Conservation (phyloP, 2,797 vertebrate genomes). For the Rhabdophis nuchalis region DNA sequence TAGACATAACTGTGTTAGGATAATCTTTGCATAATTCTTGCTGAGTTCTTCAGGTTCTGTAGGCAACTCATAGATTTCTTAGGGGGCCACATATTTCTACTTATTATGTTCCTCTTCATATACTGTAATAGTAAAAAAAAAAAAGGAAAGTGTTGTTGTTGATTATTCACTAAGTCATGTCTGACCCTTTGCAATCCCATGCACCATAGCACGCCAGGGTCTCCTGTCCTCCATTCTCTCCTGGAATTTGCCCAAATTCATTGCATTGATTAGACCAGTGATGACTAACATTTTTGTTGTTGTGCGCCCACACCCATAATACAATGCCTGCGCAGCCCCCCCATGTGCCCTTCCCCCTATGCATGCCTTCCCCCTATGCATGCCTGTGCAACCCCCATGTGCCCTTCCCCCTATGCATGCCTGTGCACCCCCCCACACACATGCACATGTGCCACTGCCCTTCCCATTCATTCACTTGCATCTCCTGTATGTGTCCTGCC, state of each 20-base stretch:
- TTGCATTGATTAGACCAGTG: not conserved
- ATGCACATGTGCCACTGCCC: too few relatives aligned
- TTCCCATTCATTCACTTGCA: too few relatives aligned
- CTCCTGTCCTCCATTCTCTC: not conserved
- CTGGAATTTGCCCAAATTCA: not conserved
- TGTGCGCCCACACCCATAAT: too few relatives aligned
- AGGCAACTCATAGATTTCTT: not conserved
- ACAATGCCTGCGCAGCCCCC: too few relatives aligned
- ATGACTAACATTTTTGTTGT: too few relatives aligned
- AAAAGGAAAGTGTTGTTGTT: not conserved
- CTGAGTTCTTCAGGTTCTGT: not conserved
- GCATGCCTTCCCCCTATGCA: too few relatives aligned
- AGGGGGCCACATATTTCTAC: not conserved
- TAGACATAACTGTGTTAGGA: not conserved
- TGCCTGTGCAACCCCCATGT: too few relatives aligned
- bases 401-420: too few relatives aligned
- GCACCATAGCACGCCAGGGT: not conserved
- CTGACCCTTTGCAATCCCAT: not conserved
- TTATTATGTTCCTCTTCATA: not conserved
- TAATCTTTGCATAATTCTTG: not conserved
- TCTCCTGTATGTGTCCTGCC: too few relatives aligned
- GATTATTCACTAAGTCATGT: not conserved
- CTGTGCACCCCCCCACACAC: too few relatives aligned
- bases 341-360: too few relatives aligned
- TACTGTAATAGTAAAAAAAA: not conserved